Evolutionary conservation across 1,140 invertebrate genomes (phyloP), one percentile per base, ranked within the genome.

Genomic region (Hesperophylax magnus): DNA sequence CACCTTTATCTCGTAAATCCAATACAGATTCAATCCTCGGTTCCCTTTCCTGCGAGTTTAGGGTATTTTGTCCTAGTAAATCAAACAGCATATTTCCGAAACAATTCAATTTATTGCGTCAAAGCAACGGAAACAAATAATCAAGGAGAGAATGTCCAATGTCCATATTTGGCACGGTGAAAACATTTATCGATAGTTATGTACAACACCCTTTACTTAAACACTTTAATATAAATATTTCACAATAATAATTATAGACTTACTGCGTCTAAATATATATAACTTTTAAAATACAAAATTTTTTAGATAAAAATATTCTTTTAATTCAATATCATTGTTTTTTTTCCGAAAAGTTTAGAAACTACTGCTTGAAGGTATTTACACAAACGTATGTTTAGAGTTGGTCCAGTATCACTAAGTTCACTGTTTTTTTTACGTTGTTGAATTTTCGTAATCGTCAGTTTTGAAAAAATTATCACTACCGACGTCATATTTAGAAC

Each of bases 361-460:
- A 61, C 58, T 61, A 61, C 18, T 61, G 18, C 24, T 61, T 61
- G 24, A 22, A 61, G 18, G 24, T 67, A 67, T 67, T 47, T 71
- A 52, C 34, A 78, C 61, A 78, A 78, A 78, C n/a, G 22, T 75
- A 47, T 61, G 27, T n/a, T 47, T 71, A 31, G n/a, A 27, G 63
- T 77, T 77, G 74, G 74, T 77, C 74, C 47, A 20, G 22, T 39
- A 52, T 78, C 24, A 31, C 22, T 39, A 22, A 9, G 24, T 52
- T 52, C 34, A 54, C 24, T 63, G 4, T 20, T 77, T 39, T 47
- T 2, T 77, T 78, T 78, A 78, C 61, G 61, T 76, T 14, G 77
- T 82, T n/a, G 65, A 79, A 63, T 80, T 82, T 78, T 82, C 81
- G 34, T 78, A 80, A 63, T 83, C 61, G 47, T 83, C 82, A 61